These are phyloP conservation scores for Tolmerus cingulatus DNA, from an alignment of 2,888 invertebrate species.

Conservation along the genomic window DNA sequence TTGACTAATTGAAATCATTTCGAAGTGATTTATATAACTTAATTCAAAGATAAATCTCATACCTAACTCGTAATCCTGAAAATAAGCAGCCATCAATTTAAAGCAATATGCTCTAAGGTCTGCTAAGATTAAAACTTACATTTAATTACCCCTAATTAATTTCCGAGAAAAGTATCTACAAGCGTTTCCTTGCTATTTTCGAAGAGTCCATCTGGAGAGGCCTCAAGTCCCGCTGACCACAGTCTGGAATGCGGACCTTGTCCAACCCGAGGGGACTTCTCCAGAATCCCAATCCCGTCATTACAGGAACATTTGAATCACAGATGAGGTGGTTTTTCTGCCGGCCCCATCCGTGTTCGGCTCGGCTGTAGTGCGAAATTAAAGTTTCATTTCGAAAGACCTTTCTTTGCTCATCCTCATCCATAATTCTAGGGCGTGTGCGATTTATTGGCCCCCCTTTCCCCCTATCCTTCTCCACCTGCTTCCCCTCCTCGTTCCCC, in stretches of 20 bases:
- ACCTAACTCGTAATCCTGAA: not conserved
- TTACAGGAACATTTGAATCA: not conserved
- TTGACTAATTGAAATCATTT: no score
- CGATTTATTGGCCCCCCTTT: not conserved
- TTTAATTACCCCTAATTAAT: not conserved
- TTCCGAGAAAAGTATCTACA: not conserved
- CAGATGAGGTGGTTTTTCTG: not conserved
- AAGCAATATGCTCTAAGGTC: not conserved
- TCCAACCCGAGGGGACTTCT: not conserved
- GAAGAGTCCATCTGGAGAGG: not conserved
- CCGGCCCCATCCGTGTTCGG: not conserved
- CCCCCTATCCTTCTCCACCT: not conserved
- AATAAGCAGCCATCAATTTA: no score
- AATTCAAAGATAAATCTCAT: not conserved
- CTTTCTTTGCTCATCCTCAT: not conserved
- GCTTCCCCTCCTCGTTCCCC: no score
- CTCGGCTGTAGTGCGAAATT: not conserved
- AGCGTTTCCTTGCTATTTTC: not conserved
- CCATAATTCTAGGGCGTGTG: not conserved
- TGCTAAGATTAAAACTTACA: not conserved
- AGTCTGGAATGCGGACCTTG: not conserved
- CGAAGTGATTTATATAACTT: not conserved
- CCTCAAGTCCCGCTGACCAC: not conserved
- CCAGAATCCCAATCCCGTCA: not conserved
- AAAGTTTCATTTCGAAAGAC: not conserved